Conservation (phyloP, 2,888 invertebrate species). For the Pandemis corylana region DNA sequence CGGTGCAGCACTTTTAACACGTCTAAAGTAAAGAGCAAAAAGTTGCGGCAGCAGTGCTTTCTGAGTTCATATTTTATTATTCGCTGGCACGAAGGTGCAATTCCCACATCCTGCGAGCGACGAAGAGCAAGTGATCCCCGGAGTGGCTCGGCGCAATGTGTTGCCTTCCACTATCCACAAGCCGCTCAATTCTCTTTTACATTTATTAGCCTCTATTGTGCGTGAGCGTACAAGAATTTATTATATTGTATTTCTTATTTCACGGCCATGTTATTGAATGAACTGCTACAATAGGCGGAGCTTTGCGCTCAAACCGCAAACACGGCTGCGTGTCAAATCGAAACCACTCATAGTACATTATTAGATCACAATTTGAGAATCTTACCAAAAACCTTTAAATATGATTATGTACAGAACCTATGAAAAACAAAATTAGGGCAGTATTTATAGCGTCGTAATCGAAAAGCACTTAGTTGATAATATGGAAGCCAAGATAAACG, state of each 20-base stretch:
- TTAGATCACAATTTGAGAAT: background rate
- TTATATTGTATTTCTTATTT: slow-evolving; percentile 25
- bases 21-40: slow-evolving; percentile 53
- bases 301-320: background rate
- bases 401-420: background rate
- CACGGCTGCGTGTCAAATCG: slow-evolving; percentile 1
- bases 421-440: background rate
- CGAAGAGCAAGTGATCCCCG: slow-evolving; percentile 38
- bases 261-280: slow-evolving; percentile 46
- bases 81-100: slow-evolving; percentile 53
- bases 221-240: slow-evolving; percentile 25
- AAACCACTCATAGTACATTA: background rate
- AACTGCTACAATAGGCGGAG: slow-evolving; percentile 26
- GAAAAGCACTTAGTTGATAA: background rate
- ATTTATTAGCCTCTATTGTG: slow-evolving; percentile 35
- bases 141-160: slow-evolving; percentile 30
- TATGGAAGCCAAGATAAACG: slow-evolving; percentile 20
- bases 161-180: slow-evolving; percentile 29
- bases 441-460: background rate
- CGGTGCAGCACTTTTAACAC: slow-evolving; percentile 48
- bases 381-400: background rate
- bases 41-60: slow-evolving; percentile 48
- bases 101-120: slow-evolving; percentile 48
- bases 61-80: slow-evolving; percentile 57
- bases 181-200: slow-evolving; percentile 41